Base-by-base conservation (phyloP, 2,888 invertebrate species). In the Sialis lutaria region DNA sequence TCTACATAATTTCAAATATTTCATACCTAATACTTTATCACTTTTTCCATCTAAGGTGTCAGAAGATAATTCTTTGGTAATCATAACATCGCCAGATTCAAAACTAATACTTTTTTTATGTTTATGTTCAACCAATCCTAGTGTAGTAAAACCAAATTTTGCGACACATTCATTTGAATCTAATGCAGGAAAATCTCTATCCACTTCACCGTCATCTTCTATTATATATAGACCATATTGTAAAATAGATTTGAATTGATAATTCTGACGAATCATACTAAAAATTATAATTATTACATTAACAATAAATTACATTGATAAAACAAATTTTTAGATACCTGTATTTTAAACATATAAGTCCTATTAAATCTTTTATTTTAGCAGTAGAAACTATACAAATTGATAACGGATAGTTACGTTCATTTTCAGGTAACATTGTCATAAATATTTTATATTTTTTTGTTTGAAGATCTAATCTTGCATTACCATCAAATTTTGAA, bases 171-270 rank as follows among this genome's bases (percentile, higher is more conserved):
- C 95, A 50, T 78, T 76, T 9, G 82, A 74, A 60, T 93, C 92
- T 8, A 97, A 69, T 55, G 86, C 84, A 0, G 95, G 93, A 61
- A 97, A 93, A 56, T 92, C 95, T 66, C 77, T 76, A 64, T 92
- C 92, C 3, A 91, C 85, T 67, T 93, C 93, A 1, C 95, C 96
- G 60, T 93, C 92, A 58, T 96, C 95, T 67, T 96, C 96, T 31
- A 90, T 92, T 63, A 96, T 90, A 60, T 87, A 90, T 47, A 96
- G 73, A 40, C 89, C 88, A 62, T 91, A 95, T 58, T 80, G 75
- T 47, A 73, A 69, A 12, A 79, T 73, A 35, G 78, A 74, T 55
- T 77, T 75, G 43, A 81, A 68, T 13, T 66, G 62, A 55, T 76
- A 67, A 50, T 79, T 76, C 5, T 77, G 77, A 60, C 76, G 74